These are phyloP conservation scores for Hyperoplus immaculatus DNA, from an alignment of 2,797 vertebrate species.

Conservation along the genomic window DNA sequence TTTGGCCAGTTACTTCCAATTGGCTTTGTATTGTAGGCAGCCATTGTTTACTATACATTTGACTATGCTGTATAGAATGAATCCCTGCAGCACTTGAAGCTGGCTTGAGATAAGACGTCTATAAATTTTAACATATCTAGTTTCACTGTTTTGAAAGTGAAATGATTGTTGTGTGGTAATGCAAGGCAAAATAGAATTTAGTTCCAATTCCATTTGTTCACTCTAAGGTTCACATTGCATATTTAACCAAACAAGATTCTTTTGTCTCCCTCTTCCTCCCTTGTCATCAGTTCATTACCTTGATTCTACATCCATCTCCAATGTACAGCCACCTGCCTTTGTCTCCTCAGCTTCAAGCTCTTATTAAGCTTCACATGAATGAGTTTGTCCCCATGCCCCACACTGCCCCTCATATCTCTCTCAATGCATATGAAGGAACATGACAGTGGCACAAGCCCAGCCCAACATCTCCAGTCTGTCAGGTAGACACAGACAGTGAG, in stretches of 20 bases:
- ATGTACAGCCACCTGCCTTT: constrained; percentile 53
- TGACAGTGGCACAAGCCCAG: too few species aligned
- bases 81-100: background rate
- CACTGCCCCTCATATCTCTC: too few species aligned
- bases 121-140: background rate
- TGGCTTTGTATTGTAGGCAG: background rate
- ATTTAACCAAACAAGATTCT: background rate
- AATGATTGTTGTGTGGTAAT: background rate
- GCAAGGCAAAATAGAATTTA: background rate
- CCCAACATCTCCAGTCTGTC: too few species aligned
- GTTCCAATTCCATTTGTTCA: background rate
- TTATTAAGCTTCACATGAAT: too few species aligned
- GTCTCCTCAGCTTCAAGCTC: background rate
- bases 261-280: background rate
- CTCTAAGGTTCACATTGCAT: background rate
- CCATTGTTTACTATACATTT: background rate
- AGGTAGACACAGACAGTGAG: too few species aligned
- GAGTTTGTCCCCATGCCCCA: too few species aligned
- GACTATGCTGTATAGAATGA: background rate
- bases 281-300: constrained; percentile 5
- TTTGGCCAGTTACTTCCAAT: too few species aligned
- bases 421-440: too few species aligned
- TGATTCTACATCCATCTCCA: constrained; percentile 29
- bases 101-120: background rate
- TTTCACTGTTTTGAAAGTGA: background rate